Conservation (phyloP, 2,797 vertebrate species). For the Pagetopsis macropterus region DNA sequence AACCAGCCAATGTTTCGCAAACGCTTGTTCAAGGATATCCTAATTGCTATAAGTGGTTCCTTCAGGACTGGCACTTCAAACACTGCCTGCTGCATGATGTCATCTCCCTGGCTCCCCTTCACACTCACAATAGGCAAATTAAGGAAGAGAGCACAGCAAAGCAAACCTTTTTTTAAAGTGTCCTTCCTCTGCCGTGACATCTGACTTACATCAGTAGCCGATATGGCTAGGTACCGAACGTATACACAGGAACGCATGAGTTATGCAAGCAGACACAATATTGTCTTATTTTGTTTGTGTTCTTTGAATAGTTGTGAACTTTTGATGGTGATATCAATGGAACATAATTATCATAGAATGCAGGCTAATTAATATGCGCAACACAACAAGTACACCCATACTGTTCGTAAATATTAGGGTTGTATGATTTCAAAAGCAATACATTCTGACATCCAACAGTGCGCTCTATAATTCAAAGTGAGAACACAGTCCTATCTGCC, state of each 20-base stretch:
- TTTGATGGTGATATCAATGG: constrained; percentile 27
- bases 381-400: constrained; percentile 60
- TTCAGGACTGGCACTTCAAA: constrained; percentile 94
- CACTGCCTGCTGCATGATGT: constrained; percentile 91
- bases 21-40: constrained; percentile 99
- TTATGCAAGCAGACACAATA: constrained; percentile 9
- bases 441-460: constrained; percentile 69
- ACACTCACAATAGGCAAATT: constrained; percentile 90
- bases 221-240: neutral
- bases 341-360: constrained; percentile 30
- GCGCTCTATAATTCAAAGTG: constrained; percentile 80
- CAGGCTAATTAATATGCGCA: constrained; percentile 63
- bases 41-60: constrained; percentile 99
- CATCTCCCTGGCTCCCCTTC: constrained; percentile 88
- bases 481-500: constrained; percentile 77
- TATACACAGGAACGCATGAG: neutral
- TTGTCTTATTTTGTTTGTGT: constrained; percentile 6
- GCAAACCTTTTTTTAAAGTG: constrained; percentile 38
- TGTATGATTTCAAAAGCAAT: constrained; percentile 69
- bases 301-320: constrained; percentile 1
- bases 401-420: constrained; percentile 71
- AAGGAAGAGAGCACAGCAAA: constrained; percentile 79
- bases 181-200: constrained; percentile 66
- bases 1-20: constrained; percentile 95
- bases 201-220: constrained; percentile 46